Base-by-base conservation (phyloP, 2,888 invertebrate species). In the Phyto melanocephala region DNA sequence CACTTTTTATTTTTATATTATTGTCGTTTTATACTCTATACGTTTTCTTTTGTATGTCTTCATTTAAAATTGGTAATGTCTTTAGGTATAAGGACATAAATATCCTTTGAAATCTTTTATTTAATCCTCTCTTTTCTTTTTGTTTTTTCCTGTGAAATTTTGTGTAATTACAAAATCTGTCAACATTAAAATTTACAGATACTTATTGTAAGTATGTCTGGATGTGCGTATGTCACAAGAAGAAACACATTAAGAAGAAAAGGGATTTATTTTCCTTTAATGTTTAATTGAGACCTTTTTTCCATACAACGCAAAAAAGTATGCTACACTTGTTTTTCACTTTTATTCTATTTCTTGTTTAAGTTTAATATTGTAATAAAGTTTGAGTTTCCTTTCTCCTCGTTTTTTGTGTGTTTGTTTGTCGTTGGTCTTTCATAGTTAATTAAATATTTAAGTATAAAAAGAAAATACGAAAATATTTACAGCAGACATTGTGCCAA, bases 141-240 rank as follows among this genome's bases (percentile, higher is more conserved):
- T 24, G 17, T 22, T 40, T 35, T 42, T 58, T 28, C 6, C n/a
- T 47, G 13, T 6, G 3, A 11, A 47, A 54, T 47, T 54, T 58
- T 40, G 28, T 67, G 17, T 68, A 65, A 72, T 79, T 58, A 40
- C 11, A 65, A 79, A 79, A 58, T 65, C 20, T 79, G 58, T 65
- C 63, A 50, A 47, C 28, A 56, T 35, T 50, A 60, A 60, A 24
- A 35, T 54, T 45, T 63, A 35, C 68, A 60, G 8, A 47, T 45
- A 20, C 40, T 28, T 22, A 11, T 11, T 54, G 67, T 20, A 24
- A n/a, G 33, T 62, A n/a, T 56, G 56, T 56, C 10, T 15, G 17
- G 4, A 11, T 7, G 15, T 6, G 52, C 4, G 2, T 15, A 7
- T 4, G 45, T 1, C 7, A 17, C 13, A 56, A 17, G 6, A 11